Conservation (phyloP, 2,797 vertebrate genomes). For the Knipowitschia caucasica region DNA sequence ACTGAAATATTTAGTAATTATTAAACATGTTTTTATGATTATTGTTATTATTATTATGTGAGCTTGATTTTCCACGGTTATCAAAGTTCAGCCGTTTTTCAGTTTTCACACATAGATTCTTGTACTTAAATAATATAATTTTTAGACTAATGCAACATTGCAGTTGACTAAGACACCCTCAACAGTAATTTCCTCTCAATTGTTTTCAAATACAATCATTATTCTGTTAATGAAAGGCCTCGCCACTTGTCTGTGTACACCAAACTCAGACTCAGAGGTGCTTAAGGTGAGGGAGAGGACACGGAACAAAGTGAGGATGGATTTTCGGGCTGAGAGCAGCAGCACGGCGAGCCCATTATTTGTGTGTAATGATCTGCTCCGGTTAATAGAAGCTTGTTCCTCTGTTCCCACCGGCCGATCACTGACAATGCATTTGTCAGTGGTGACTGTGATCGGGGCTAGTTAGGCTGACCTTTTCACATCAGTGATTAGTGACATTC, state of each 20-base stretch:
- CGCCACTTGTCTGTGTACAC: background rate
- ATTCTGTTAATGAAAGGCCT: background rate
- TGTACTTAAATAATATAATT: no score
- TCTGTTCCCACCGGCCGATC: constrained; percentile 50
- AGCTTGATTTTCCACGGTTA: no score
- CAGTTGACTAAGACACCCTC: no score
- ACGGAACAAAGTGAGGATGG: constrained; percentile 11
- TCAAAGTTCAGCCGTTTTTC: no score
- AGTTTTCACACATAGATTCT: no score
- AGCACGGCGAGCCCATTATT: constrained; percentile 51
- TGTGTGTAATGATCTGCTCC: constrained; percentile 60
- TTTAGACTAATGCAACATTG: no score
- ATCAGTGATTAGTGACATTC: constrained; percentile 67
- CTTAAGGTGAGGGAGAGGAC: constrained; percentile 11
- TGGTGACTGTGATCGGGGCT: constrained; percentile 49
- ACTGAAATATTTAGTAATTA: no score
- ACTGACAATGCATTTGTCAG: constrained; percentile 61
- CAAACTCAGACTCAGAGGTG: background rate
- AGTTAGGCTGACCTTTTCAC: constrained; percentile 66
- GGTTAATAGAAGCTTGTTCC: constrained; percentile 59
- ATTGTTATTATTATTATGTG: no score
- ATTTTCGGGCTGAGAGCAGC: constrained; percentile 30
- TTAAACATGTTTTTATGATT: no score
- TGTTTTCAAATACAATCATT: background rate
- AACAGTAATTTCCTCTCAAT: background rate